Base-by-base conservation (phyloP, 2,797 vertebrate genomes). In the Aulostomus chinensis region DNA sequence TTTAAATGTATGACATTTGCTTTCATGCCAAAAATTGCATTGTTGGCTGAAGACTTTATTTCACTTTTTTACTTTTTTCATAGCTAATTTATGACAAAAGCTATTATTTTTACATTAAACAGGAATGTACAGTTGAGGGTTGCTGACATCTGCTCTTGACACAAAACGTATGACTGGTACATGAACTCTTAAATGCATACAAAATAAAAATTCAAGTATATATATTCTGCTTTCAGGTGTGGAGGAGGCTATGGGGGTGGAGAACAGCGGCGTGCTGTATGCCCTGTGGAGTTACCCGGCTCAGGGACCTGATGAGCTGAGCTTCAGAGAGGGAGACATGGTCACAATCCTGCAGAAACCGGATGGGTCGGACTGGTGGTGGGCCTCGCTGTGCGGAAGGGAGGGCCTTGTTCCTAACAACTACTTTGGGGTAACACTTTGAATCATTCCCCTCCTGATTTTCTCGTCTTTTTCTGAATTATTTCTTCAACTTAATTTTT, bases 391-490 rank as follows among this genome's bases (percentile, higher is more conserved):
- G 28, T 94, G 89, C 0, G 95, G 95, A 52, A 86, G 91, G 24
- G 94, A 98, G 81, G 95, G 95, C 11, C 93, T 94, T 0, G 91
- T 96, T n/a, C 94, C 95, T 3, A 90, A 88, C n/a, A 97, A 96
- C 89, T 94, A 95, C 58, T 96, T 97, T 14, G 95, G 95, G 91
- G 95, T 96, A 78, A 92, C 90, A 15, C 7, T 9, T 21, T 39
- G n/a, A n/a, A n/a, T n/a, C n/a, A 12, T 6, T 16, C 3, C 3
- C 8, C 7, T 7, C 2, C 11, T 8, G 7, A 34, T 24, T 17
- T n/a, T n/a, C n/a, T 13, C 2, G 6, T 32, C 2, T n/a, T 32
- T 2, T 13, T 7, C 4, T 34, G 32, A 5, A 10, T 36, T 7
- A 4, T 8, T 31, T 15, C 5, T 9, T 21, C 9, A 12, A 26